Percentiles rank a stretch among this genome's conserved stretches.
These are phyloP conservation scores for Hephaestus fuliginosus DNA, from an alignment of 2,797 vertebrate species.

Conservation along the genomic window DNA sequence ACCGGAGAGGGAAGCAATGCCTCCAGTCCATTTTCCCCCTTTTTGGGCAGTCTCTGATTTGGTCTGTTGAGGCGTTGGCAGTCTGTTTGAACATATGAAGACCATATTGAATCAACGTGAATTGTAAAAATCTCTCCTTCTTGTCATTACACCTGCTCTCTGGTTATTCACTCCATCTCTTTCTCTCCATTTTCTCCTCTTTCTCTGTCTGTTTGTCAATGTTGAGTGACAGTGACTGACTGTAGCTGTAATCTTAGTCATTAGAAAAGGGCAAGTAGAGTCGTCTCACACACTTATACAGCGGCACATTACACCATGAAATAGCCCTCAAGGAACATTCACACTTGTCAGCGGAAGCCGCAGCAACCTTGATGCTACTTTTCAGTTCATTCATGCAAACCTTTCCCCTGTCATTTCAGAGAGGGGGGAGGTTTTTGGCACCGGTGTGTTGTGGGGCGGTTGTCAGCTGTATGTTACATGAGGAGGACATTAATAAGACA, in stretches of 20 bases:
- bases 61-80: slow-evolving; percentile 4
- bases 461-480: slow-evolving; percentile 40
- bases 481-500: slow-evolving; percentile 56
- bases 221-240: slow-evolving; percentile 57
- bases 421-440: slow-evolving; percentile 24
- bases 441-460: slow-evolving; percentile 20
- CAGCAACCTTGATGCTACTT: slow-evolving; percentile 43
- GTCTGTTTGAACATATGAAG: not conserved
- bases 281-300: slow-evolving; percentile 49
- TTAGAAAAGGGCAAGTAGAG: slow-evolving; percentile 60
- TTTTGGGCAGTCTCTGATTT: not conserved
- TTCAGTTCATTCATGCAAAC: slow-evolving; percentile 48
- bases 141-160: not conserved
- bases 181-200: slow-evolving; percentile 14
- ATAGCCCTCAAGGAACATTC: slow-evolving; percentile 51
- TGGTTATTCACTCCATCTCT: slow-evolving; percentile 12
- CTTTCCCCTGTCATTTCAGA: slow-evolving; percentile 10
- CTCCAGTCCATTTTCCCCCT: slow-evolving; percentile 18
- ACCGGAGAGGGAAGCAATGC: slow-evolving; percentile 50
- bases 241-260: slow-evolving; percentile 55
- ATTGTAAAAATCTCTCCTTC: slow-evolving; percentile 1
- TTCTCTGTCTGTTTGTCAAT: slow-evolving; percentile 25
- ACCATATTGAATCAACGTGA: not conserved
- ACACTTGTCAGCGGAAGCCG: slow-evolving; percentile 53
- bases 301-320: slow-evolving; percentile 47